phyloP scores from a whole-genome alignment of 2,797 vertebrate genomes.

The Otolemur crassicaudatus region DNA sequence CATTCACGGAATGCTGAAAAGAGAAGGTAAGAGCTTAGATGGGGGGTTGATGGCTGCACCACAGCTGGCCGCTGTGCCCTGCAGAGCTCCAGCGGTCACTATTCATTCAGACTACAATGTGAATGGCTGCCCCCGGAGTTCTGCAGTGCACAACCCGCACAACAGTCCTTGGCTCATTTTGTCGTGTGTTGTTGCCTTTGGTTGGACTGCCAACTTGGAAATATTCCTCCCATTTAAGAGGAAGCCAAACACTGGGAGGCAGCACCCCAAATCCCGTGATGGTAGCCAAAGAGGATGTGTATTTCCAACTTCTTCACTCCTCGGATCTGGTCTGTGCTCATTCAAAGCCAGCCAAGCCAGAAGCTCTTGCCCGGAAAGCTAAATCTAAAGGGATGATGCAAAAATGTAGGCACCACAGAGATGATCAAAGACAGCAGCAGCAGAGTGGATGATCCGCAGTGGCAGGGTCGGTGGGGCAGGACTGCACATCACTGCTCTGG shows the following conservation, averaged over 20 bases:
- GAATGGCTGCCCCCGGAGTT: neutral
- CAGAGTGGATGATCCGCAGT: neutral
- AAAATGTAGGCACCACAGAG: neutral
- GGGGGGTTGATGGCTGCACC: neutral
- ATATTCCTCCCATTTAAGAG: neutral
- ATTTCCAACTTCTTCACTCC: neutral
- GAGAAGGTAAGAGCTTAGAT: rapidly evolving
- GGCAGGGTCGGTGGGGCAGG: rapidly evolving
- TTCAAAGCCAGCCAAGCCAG: neutral
- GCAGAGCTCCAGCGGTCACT: neutral
- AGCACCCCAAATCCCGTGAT: neutral
- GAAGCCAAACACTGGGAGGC: neutral
- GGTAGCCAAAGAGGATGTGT: neutral
- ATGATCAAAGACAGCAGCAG: neutral
- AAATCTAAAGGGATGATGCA: neutral
- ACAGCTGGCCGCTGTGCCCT: neutral
- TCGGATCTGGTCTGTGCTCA: neutral
- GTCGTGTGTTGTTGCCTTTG: neutral
- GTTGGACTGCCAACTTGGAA: neutral
- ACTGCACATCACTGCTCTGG: neutral
- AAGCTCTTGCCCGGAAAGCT: neutral
- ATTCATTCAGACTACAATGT: neutral
- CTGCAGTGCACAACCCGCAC: neutral
- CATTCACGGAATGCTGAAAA: neutral
- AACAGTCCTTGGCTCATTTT: neutral